Evolutionary conservation across 2,888 invertebrate genomes (phyloP).

Genomic region (Panopea generosa): DNA sequence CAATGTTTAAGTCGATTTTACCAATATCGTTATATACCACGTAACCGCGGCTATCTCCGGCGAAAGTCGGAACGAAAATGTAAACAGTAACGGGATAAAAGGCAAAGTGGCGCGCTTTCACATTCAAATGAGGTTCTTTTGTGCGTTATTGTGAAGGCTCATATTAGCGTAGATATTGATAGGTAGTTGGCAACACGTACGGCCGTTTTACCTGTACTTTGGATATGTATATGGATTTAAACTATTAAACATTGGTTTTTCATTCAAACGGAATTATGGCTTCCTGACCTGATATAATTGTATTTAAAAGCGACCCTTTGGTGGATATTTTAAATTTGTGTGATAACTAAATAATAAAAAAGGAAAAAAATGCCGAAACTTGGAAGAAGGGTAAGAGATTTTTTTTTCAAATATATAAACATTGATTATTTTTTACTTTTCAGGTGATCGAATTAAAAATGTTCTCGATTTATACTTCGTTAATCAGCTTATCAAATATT

Average conservation of each 20-base stretch:
- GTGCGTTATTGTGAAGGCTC: slow-evolving; percentile 34
- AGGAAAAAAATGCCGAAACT: slow-evolving; percentile 43
- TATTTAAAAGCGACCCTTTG: background rate
- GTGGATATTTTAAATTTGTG: background rate
- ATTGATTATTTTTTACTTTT: too few species aligned
- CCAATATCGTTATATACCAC: background rate
- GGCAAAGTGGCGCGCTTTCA: slow-evolving; percentile 44
- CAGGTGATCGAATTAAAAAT: too few species aligned
- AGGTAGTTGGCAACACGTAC: slow-evolving; percentile 50
- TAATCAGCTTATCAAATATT: too few species aligned
- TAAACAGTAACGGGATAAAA: slow-evolving; percentile 59
- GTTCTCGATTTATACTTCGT: too few species aligned
- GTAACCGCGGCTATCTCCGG: slow-evolving; percentile 32
- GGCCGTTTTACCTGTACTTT: background rate
- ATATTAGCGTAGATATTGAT: slow-evolving; percentile 45
- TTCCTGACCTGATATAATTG: slow-evolving; percentile 20
- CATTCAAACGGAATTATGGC: slow-evolving; percentile 34
- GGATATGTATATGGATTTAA: slow-evolving; percentile 26
- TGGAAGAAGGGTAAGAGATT: slow-evolving; percentile 47
- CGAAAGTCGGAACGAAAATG: slow-evolving; percentile 22
- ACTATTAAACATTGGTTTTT: slow-evolving; percentile 18
- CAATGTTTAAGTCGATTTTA: background rate
- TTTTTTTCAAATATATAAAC: too few species aligned
- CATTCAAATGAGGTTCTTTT: slow-evolving; percentile 53
- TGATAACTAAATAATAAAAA: background rate